Percentiles rank a stretch among this genome's conserved stretches.
Evolutionary conservation across 2,797 vertebrate species (phyloP).

Genomic region (Salarias fasciatus): DNA sequence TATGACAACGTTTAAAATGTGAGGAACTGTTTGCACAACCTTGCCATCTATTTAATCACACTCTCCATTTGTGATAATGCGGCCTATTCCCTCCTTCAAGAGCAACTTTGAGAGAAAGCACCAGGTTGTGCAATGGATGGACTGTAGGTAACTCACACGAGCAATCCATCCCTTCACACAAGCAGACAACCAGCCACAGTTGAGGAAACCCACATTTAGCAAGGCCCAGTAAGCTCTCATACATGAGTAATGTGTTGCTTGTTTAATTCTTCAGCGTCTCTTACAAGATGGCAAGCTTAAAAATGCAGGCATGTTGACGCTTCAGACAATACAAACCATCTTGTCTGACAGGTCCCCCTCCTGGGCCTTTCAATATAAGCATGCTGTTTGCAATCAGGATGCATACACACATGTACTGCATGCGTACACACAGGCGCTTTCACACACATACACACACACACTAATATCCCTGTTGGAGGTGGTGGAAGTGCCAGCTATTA

Average conservation of each 20-base stretch:
- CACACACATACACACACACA: constrained; percentile 36
- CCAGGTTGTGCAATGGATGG: constrained; percentile 28
- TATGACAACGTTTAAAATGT: constrained; percentile 14
- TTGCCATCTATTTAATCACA: constrained; percentile 3
- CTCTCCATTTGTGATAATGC: constrained; percentile 33
- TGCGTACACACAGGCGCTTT: constrained; percentile 33
- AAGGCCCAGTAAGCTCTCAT: constrained; percentile 58
- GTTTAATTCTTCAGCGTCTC: constrained; percentile 72
- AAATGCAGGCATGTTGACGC: constrained; percentile 68
- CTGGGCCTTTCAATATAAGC: constrained; percentile 74
- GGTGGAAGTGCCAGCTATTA: constrained; percentile 83
- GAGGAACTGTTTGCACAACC: constrained; percentile 23
- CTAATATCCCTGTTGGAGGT: constrained; percentile 77
- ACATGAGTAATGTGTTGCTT: constrained; percentile 72
- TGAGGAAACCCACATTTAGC: constrained; percentile 49
- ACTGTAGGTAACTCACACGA: constrained; percentile 21
- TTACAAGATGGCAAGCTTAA: constrained; percentile 71
- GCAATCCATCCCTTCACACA: constrained; percentile 3
- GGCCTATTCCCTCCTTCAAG: constrained; percentile 35
- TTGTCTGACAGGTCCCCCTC: constrained; percentile 78
- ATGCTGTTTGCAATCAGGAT: constrained; percentile 78
- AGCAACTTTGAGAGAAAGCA: constrained; percentile 36
- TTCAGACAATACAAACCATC: constrained; percentile 73
- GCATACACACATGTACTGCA: constrained; percentile 52
- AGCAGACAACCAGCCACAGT: constrained; percentile 39